Conservation (phyloP, 2,797 vertebrate genomes). For the Microtus californicus region DNA sequence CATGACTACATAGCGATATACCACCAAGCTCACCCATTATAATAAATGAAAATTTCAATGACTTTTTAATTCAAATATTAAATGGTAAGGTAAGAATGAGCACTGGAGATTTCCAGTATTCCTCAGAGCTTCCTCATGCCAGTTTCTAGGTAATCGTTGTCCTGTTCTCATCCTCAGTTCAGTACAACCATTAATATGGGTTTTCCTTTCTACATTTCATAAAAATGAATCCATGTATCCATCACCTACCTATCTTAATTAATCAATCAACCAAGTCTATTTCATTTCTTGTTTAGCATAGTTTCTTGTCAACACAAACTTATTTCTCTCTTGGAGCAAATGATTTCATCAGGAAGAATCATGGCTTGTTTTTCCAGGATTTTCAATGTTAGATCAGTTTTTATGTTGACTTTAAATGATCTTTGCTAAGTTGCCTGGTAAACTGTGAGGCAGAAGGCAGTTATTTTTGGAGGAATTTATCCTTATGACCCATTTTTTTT, state of each 20-base stretch:
- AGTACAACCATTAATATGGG: background rate
- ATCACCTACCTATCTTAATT: background rate
- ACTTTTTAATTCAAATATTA: background rate
- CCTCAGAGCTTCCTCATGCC: background rate
- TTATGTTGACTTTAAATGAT: background rate
- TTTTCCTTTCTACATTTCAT: background rate
- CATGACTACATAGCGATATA: background rate
- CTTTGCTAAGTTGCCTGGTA: background rate
- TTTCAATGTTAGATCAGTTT: background rate
- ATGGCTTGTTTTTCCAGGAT: background rate
- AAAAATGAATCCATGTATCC: background rate
- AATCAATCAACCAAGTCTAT: background rate
- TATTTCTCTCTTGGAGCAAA: background rate
- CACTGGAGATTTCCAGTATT: background rate
- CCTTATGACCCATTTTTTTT: background rate
- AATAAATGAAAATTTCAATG: background rate
- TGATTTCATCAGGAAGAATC: background rate
- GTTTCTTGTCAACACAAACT: background rate
- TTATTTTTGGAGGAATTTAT: background rate
- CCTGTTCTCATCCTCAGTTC: background rate
- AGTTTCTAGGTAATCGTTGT: background rate
- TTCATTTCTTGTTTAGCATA: background rate
- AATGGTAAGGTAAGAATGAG: too few species aligned
- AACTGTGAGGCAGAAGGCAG: background rate
- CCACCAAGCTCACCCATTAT: background rate